phyloP scores from a whole-genome alignment of 2,113 vertebrate genomes.

The Gorilla gorilla region DNA sequence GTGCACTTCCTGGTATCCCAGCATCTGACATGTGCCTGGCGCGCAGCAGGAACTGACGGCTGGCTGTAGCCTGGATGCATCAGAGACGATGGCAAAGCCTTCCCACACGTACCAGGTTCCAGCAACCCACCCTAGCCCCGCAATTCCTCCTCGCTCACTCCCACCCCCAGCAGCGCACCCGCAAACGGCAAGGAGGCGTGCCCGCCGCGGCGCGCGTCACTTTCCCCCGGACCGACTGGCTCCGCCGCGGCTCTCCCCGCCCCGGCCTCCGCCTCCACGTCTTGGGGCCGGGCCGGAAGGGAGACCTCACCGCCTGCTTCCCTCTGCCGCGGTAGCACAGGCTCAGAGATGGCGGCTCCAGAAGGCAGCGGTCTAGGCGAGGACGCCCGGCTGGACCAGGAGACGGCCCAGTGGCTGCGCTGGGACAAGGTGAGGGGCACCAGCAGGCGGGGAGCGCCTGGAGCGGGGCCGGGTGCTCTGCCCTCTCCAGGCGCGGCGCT shows the following conservation, averaged over 20 bases:
- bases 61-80: too few species aligned
- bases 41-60: neutral
- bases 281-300: neutral
- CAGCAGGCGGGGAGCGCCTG: accelerated
- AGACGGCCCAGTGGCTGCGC: constrained; percentile 88
- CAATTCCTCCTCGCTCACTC: accelerated
- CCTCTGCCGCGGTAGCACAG: accelerated
- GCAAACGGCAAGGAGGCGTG: neutral
- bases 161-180: accelerated
- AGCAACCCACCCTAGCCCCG: accelerated
- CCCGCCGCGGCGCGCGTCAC: accelerated
- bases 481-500: neutral
- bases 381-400: constrained; percentile 78
- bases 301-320: accelerated
- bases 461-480: neutral
- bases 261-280: neutral
- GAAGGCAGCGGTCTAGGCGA: constrained; percentile 70
- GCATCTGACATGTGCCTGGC: too few species aligned
- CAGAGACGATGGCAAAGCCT: accelerated
- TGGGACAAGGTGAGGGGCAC: constrained; percentile 89
- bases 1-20: neutral
- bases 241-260: accelerated
- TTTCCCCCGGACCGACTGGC: accelerated
- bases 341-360: neutral
- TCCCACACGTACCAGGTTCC: accelerated